Evolutionary conservation across 2,888 invertebrate genomes (phyloP).

Genomic region (Drosophila subquinaria): DNA sequence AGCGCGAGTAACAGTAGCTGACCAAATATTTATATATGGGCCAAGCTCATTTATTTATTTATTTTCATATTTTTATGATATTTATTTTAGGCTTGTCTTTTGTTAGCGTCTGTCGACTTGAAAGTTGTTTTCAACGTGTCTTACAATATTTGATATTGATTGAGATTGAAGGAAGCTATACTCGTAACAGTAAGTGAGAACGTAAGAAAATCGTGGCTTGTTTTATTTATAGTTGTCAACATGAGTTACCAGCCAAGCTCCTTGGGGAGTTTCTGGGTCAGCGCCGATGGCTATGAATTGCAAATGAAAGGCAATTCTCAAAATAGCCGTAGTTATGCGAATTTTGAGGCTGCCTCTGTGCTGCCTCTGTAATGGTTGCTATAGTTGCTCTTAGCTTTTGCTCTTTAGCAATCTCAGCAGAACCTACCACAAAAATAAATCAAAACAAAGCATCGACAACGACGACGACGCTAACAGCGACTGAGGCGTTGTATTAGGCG

Average conservation of each 20-base stretch:
- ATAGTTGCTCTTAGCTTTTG: constrained; percentile 55
- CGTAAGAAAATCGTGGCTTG: constrained; percentile 27
- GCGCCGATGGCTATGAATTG: constrained; percentile 64
- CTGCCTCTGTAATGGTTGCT: constrained; percentile 19
- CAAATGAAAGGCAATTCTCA: constrained; percentile 66
- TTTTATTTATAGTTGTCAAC: constrained; percentile 66
- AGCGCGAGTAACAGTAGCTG: constrained; percentile 67
- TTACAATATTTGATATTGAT: constrained; percentile 19
- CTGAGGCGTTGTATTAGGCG: constrained; percentile 22
- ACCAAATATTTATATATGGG: constrained; percentile 72
- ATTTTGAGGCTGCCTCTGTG: constrained; percentile 48
- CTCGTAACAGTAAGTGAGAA: constrained; percentile 20
- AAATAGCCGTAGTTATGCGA: constrained; percentile 64
- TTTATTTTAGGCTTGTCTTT: constrained; percentile 62
- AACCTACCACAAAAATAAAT: constrained; percentile 79
- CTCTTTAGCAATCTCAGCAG: constrained; percentile 69
- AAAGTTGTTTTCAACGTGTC: constrained; percentile 26
- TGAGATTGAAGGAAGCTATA: constrained; percentile 41
- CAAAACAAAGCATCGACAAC: constrained; percentile 61
- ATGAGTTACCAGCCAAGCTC: constrained; percentile 59
- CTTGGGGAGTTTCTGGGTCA: constrained; percentile 68
- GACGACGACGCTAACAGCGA: constrained; percentile 13
- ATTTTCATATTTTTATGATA: constrained; percentile 75
- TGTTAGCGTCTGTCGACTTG: constrained; percentile 23
- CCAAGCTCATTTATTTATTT: constrained; percentile 72